Conservation (phyloP, 2,113 vertebrate genomes). For the Barnardius zonarius region DNA sequence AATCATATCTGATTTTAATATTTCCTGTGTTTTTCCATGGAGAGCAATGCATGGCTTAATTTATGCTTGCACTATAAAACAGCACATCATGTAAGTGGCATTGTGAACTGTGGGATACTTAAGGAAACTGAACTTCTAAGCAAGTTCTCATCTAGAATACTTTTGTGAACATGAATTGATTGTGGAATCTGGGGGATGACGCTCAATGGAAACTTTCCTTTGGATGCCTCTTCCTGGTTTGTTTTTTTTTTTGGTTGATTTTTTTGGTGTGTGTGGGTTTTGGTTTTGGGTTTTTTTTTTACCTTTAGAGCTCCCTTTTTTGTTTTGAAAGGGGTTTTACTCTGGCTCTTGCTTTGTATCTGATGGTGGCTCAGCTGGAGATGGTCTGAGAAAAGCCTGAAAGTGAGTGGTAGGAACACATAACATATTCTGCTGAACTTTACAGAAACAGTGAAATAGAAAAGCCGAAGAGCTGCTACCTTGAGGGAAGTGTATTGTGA, state of each 20-base stretch:
- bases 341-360: background rate
- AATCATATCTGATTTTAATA: background rate
- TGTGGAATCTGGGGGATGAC: background rate
- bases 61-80: rapidly evolving
- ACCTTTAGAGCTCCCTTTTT: background rate
- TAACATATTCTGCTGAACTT: background rate
- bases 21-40: background rate
- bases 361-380: background rate
- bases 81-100: rapidly evolving
- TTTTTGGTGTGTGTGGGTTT: background rate
- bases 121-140: background rate
- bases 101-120: background rate
- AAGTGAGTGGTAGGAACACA: too few relatives aligned
- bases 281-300: background rate
- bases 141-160: background rate
- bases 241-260: too few relatives aligned
- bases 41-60: background rate
- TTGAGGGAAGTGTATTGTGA: background rate
- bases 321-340: background rate
- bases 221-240: background rate
- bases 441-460: background rate
- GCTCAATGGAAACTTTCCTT: background rate
- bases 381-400: background rate
- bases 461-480: background rate
- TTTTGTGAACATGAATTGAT: background rate